phyloP scores from a whole-genome alignment of 2,888 invertebrate species.

The Marasmarcha lunaedactyla region DNA sequence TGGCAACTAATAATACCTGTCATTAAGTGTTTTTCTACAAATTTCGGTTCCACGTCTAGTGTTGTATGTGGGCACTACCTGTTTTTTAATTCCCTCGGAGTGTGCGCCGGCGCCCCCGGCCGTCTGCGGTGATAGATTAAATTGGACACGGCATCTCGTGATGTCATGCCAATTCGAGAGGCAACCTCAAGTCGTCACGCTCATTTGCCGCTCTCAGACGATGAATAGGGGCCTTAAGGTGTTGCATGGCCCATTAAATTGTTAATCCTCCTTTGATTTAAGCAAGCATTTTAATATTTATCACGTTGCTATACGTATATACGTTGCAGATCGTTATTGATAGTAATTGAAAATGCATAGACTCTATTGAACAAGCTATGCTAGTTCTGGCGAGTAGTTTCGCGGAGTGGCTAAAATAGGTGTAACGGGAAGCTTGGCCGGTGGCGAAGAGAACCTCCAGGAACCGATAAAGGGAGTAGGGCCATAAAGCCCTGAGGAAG shows the following conservation, averaged over 20 bases:
- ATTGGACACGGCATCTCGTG: conserved; percentile 66
- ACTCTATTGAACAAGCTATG: conserved; percentile 39
- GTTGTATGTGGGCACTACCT: conserved; percentile 45
- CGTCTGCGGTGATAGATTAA: conserved; percentile 65
- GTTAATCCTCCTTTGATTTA: neutral
- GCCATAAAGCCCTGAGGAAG: conserved; percentile 24
- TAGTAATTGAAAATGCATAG: neutral
- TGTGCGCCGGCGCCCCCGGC: conserved; percentile 45
- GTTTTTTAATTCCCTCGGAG: conserved; percentile 19
- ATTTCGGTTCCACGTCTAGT: conserved; percentile 22
- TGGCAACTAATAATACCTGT: conserved; percentile 26
- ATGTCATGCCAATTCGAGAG: conserved; percentile 63
- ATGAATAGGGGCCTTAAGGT: neutral
- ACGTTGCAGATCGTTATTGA: neutral
- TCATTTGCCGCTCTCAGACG: conserved; percentile 26
- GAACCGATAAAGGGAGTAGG: conserved; percentile 58
- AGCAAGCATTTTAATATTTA: neutral
- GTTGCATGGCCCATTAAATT: neutral
- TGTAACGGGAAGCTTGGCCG: conserved; percentile 47
- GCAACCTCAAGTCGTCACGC: conserved; percentile 47
- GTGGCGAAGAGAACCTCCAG: conserved; percentile 49
- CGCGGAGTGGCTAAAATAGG: conserved; percentile 58
- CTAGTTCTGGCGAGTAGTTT: conserved; percentile 35
- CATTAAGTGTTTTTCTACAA: conserved; percentile 36
- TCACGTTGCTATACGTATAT: conserved; percentile 24